Percentiles rank a stretch among this genome's conserved stretches.
Evolutionary conservation across 2,888 invertebrate genomes (phyloP).

Genomic region (Drosophila engyochracea): DNA sequence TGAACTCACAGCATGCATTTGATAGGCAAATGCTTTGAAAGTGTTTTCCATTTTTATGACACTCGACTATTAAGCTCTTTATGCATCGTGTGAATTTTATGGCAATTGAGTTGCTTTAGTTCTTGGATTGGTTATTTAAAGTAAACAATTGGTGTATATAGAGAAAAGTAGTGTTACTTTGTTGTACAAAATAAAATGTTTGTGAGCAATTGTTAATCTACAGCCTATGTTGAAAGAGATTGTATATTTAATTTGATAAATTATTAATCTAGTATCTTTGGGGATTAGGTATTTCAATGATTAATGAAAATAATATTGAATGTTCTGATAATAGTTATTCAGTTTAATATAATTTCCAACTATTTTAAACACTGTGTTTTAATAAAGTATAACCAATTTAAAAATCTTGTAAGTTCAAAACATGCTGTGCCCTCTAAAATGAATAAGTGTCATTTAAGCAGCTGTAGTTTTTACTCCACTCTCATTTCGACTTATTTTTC

Average conservation of each 20-base stretch:
- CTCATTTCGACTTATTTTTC: not conserved
- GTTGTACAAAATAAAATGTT: not conserved
- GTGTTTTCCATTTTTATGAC: slow-evolving; percentile 15
- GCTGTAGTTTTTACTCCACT: slow-evolving; percentile 9
- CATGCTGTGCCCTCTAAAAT: not conserved
- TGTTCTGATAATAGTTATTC: not conserved
- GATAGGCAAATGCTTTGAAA: slow-evolving; percentile 25
- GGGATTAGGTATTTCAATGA: not conserved
- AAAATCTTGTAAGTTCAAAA: not conserved
- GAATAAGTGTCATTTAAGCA: slow-evolving; percentile 5
- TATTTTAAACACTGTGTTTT: not conserved
- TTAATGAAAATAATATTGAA: not conserved
- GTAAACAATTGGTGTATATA: slow-evolving; percentile 9
- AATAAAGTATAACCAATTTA: not conserved
- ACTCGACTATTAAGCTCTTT: slow-evolving; percentile 11
- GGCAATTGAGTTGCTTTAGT: slow-evolving; percentile 3
- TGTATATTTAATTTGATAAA: not conserved
- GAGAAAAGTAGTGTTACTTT: not conserved
- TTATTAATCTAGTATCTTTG: not conserved
- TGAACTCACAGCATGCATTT: slow-evolving; percentile 27
- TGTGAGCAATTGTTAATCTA: not conserved
- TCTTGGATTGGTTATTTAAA: slow-evolving; percentile 2
- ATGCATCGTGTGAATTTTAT: not conserved
- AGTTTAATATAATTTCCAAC: not conserved
- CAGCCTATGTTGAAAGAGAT: not conserved